These are phyloP conservation scores for Macrocentrus cingulum DNA, from an alignment of 1,140 invertebrate species.

Conservation along the genomic window DNA sequence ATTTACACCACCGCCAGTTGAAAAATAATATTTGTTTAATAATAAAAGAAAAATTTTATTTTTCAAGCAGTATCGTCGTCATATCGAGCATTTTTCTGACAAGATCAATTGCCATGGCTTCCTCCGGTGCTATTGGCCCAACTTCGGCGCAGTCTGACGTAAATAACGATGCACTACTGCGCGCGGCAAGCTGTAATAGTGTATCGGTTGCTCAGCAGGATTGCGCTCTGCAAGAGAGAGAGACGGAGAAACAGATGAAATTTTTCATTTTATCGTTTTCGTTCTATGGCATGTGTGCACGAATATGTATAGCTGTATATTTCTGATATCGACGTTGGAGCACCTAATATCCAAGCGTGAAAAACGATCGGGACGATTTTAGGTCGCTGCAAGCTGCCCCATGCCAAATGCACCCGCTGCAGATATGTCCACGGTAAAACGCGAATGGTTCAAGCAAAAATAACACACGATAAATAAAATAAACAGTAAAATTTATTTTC, in stretches of 20 bases:
- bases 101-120: too few relatives aligned
- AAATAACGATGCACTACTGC: conserved; percentile 19
- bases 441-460: too few relatives aligned
- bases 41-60: too few relatives aligned
- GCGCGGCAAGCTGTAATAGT: background rate
- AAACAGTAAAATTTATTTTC: too few relatives aligned
- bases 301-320: too few relatives aligned
- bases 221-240: background rate
- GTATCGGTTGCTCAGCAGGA: background rate
- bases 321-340: conserved; percentile 21
- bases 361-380: conserved; percentile 26
- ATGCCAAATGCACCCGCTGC: conserved; percentile 22
- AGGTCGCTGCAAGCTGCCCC: conserved; percentile 23
- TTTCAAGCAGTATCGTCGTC: too few relatives aligned
- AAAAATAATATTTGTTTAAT: too few relatives aligned
- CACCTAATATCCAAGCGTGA: conserved; percentile 26
- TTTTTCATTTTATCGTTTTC: too few relatives aligned
- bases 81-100: too few relatives aligned
- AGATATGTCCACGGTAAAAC: background rate
- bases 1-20: background rate
- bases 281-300: too few relatives aligned
- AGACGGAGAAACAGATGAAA: background rate
- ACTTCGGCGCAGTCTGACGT: conserved; percentile 5
- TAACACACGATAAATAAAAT: too few relatives aligned
- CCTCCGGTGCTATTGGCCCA: too few relatives aligned